Percentiles rank a stretch among this genome's conserved stretches.
phyloP scores from a whole-genome alignment of 2,113 vertebrate genomes.

The Passerina amoena region DNA sequence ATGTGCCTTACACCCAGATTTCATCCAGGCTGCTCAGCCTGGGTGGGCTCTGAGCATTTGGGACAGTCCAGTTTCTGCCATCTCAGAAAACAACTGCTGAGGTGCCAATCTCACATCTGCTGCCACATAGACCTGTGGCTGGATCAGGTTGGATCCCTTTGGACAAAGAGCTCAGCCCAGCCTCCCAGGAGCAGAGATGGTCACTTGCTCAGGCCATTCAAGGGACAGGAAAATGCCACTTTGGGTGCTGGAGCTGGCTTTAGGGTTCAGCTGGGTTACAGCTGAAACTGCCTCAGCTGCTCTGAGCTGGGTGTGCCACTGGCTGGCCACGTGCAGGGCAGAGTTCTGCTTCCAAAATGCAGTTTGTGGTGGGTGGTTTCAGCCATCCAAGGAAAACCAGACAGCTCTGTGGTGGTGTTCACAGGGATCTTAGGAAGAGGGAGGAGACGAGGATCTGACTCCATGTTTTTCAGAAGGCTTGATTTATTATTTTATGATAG shows the following conservation, averaged over 20 bases:
- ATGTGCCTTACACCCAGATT: neutral
- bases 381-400: neutral
- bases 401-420: neutral
- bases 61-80: neutral
- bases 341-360: neutral
- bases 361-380: neutral
- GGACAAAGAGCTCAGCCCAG: neutral
- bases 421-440: no score
- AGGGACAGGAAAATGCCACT: neutral
- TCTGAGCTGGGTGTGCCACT: neutral
- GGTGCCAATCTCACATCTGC: fast-evolving
- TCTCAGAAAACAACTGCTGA: neutral
- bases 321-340: neutral
- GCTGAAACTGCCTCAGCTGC: fast-evolving
- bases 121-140: neutral
- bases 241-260: neutral
- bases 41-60: neutral
- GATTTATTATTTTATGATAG: no score
- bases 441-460: no score
- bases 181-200: neutral
- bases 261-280: neutral
- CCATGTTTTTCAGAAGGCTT: no score
- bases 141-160: neutral
- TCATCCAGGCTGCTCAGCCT: neutral
- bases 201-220: neutral